phyloP scores from a whole-genome alignment of 2,888 invertebrate species.

The Nasonia oneida region DNA sequence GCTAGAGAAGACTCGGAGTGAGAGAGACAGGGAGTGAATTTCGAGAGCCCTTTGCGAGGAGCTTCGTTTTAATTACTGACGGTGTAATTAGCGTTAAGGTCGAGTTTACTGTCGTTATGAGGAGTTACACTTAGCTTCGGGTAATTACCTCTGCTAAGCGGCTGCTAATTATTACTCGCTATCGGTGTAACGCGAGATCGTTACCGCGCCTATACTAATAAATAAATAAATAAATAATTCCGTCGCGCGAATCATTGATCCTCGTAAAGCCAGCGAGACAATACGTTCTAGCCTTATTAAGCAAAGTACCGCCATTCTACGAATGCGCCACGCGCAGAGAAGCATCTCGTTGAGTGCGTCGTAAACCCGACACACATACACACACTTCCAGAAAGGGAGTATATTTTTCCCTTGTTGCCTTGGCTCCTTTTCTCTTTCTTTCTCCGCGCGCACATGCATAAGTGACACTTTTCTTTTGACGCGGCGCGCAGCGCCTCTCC shows the following conservation, averaged over 20 bases:
- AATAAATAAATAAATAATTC: background rate
- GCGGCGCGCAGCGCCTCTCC: constrained; percentile 15
- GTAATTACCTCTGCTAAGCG: background rate
- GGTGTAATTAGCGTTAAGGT: background rate
- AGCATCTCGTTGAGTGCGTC: constrained; percentile 32
- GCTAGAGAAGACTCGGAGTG: background rate
- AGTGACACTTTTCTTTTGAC: constrained; percentile 53
- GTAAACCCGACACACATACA: constrained; percentile 11
- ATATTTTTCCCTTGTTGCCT: background rate
- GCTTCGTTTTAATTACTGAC: constrained; percentile 11
- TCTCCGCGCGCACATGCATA: constrained; percentile 43
- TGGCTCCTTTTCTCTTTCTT: constrained; percentile 35
- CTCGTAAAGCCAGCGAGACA: background rate
- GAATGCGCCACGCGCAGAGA: background rate
- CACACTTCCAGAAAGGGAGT: background rate
- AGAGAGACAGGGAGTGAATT: background rate
- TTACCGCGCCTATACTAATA: background rate
- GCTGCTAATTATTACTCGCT: background rate
- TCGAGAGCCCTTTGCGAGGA: background rate
- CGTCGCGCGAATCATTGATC: background rate
- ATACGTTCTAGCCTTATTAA: constrained; percentile 7
- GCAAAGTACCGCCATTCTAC: constrained; percentile 4
- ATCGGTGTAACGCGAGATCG: background rate
- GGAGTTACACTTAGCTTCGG: background rate
- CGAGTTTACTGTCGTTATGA: background rate